These are phyloP conservation scores for Scelioninae gen. 1 DNA, from an alignment of 2,888 invertebrate species.

Conservation along the genomic window DNA sequence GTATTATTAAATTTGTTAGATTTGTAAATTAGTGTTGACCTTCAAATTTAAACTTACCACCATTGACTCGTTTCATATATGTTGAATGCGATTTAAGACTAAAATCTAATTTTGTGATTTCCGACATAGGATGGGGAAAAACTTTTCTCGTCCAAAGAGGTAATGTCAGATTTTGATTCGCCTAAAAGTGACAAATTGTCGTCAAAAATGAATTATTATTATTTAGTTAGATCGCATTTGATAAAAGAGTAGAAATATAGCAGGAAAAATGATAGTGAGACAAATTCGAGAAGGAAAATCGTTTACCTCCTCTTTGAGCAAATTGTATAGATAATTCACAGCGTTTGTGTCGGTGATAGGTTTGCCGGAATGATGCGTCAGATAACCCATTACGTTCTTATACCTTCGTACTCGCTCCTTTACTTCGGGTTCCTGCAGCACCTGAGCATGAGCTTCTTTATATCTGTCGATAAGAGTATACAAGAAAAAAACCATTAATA, in stretches of 20 bases:
- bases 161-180: conserved; percentile 80
- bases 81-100: conserved; percentile 81
- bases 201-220: neutral
- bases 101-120: conserved; percentile 83
- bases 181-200: conserved; percentile 68
- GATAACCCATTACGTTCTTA: conserved; percentile 81
- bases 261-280: conserved; percentile 5
- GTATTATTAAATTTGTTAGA: no score
- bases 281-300: neutral
- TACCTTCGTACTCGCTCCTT: conserved; percentile 80
- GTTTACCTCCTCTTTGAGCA: conserved; percentile 82
- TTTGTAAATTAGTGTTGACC: no score
- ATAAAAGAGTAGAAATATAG: neutral
- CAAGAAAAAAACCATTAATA: conserved; percentile 23
- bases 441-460: conserved; percentile 75
- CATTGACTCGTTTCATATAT: conserved; percentile 82
- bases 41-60: conserved; percentile 81
- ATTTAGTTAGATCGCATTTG: neutral
- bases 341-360: conserved; percentile 75
- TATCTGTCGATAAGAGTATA: conserved; percentile 75
- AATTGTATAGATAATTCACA: conserved; percentile 82
- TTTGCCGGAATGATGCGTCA: conserved; percentile 83
- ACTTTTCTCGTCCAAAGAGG: conserved; percentile 84
- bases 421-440: conserved; percentile 74
- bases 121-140: conserved; percentile 81